Evolutionary conservation across 2,113 vertebrate genomes (phyloP).

Genomic region (Atractosteus spatula): DNA sequence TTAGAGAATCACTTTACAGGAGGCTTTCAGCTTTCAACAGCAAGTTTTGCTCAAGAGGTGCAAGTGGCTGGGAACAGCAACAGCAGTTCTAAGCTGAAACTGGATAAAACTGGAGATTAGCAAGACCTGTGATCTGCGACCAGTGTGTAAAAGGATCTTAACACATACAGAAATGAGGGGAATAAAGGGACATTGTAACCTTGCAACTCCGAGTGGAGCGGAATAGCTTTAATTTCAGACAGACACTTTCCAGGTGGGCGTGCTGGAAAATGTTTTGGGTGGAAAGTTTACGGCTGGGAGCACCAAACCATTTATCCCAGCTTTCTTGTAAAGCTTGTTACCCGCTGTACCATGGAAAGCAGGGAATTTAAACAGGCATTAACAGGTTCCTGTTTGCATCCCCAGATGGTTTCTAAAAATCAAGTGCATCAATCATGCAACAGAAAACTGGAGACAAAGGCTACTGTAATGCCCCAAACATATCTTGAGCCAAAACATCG

Average conservation of each 20-base stretch:
- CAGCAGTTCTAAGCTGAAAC: no score
- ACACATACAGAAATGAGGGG: no score
- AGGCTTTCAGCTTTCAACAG: no score
- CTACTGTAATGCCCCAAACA: constrained; percentile 15
- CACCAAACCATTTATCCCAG: neutral
- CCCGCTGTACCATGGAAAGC: constrained; percentile 28
- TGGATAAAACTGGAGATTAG: no score
- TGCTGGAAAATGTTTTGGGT: constrained; percentile 21
- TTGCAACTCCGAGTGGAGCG: no score
- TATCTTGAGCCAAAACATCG: constrained; percentile 4
- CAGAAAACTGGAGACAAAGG: constrained; percentile 25
- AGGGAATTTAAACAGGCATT: constrained; percentile 35
- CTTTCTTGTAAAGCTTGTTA: neutral
- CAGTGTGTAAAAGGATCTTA: no score
- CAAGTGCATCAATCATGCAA: constrained; percentile 45
- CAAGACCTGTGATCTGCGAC: no score
- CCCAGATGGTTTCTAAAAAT: constrained; percentile 37
- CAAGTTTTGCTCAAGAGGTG: no score
- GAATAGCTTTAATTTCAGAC: neutral
- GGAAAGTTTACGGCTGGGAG: neutral
- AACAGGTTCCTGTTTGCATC: constrained; percentile 33
- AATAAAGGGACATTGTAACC: no score
- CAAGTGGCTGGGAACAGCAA: no score
- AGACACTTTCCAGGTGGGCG: constrained; percentile 6
- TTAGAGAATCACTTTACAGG: no score